Conservation (phyloP, 2,888 invertebrate species). For the Diploptera punctata region DNA sequence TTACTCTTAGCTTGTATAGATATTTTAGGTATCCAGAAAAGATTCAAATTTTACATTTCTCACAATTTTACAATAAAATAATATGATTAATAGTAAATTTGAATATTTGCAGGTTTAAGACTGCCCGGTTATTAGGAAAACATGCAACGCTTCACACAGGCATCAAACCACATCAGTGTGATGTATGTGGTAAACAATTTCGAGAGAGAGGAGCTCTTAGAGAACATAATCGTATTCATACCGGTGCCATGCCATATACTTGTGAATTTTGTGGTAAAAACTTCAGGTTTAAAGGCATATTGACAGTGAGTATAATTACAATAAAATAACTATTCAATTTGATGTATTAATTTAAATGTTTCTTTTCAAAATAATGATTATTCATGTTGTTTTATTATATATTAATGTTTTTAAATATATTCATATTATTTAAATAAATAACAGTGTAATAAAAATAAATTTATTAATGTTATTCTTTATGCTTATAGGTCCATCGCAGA, state of each 20-base stretch:
- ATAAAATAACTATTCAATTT: too few species aligned
- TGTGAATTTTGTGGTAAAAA: constrained; percentile 78
- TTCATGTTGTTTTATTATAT: too few species aligned
- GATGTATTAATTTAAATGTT: background rate
- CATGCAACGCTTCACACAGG: constrained; percentile 66
- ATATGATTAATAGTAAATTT: too few species aligned
- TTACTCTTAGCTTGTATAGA: too few species aligned
- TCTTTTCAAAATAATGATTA: too few species aligned
- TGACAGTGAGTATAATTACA: constrained; percentile 59
- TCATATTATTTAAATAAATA: too few species aligned
- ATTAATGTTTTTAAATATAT: too few species aligned
- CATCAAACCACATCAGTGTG: constrained; percentile 66
- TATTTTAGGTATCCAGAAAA: too few species aligned
- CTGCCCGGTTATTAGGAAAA: constrained; percentile 61
- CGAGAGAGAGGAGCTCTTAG: constrained; percentile 74
- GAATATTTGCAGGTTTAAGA: constrained; percentile 64
- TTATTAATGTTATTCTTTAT: too few species aligned
- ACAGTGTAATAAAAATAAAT: too few species aligned
- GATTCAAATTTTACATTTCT: too few species aligned
- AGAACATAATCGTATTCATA: constrained; percentile 79
- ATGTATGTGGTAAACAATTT: constrained; percentile 66
- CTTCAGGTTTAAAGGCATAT: constrained; percentile 77
- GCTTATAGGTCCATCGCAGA: constrained; percentile 67
- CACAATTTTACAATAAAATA: too few species aligned
- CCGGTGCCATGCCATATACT: constrained; percentile 78